Evolutionary conservation across 2,888 invertebrate species (phyloP).

Genomic region (Ectemnius lituratus): DNA sequence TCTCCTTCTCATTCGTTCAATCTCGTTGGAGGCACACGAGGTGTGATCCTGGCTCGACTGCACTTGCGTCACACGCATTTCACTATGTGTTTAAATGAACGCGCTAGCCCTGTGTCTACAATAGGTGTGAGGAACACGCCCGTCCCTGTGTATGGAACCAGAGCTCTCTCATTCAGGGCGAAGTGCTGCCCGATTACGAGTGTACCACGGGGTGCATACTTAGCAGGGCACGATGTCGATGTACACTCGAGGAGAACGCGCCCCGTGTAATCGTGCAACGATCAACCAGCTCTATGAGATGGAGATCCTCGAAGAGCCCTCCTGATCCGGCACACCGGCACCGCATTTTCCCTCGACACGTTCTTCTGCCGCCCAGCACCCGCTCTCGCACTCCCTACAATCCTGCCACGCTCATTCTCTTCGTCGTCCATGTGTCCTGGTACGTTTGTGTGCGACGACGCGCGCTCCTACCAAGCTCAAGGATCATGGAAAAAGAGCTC

Average conservation of each 20-base stretch:
- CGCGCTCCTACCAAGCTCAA: constrained; percentile 28
- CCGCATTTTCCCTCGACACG: constrained; percentile 41
- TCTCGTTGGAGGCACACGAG: constrained; percentile 49
- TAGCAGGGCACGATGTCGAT: constrained; percentile 37
- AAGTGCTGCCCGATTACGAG: constrained; percentile 38
- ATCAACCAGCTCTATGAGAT: constrained; percentile 39
- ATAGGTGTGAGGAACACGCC: not conserved
- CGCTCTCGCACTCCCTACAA: too few species aligned
- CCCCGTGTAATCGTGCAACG: constrained; percentile 49
- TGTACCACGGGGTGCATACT: constrained; percentile 25
- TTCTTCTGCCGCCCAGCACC: constrained; percentile 14
- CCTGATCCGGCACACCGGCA: constrained; percentile 14
- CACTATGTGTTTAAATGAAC: constrained; percentile 28
- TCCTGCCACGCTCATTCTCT: too few species aligned
- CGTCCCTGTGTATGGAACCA: constrained; percentile 9
- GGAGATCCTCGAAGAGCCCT: constrained; percentile 50
- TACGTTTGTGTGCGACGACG: constrained; percentile 23
- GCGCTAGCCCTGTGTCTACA: constrained; percentile 28
- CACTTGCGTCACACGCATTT: constrained; percentile 36
- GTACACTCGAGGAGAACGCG: constrained; percentile 46
- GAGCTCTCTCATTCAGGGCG: constrained; percentile 33
- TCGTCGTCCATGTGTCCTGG: constrained; percentile 23
- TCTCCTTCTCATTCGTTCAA: constrained; percentile 26
- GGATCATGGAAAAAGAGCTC: constrained; percentile 30
- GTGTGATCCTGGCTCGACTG: constrained; percentile 59